These are phyloP conservation scores for Sigmodon hispidus DNA, from an alignment of 2,113 vertebrate genomes.

Conservation along the genomic window DNA sequence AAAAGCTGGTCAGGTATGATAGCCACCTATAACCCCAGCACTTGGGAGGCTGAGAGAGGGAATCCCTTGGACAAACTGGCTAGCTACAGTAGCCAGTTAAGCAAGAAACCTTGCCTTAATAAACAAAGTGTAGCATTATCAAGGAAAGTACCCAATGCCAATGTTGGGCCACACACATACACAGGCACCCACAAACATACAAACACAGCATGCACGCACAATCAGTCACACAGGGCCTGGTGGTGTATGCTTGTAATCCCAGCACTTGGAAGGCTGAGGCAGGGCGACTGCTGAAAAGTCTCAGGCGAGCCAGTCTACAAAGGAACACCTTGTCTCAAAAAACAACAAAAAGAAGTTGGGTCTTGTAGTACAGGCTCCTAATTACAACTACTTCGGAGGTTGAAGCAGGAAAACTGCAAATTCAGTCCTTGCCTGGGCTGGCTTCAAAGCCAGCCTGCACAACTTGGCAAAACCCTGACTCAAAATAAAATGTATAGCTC, in stretches of 20 bases:
- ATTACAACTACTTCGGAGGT: not conserved
- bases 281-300: not conserved
- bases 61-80: not conserved
- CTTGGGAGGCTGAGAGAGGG: not conserved
- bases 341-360: not conserved
- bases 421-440: not conserved
- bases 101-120: not conserved
- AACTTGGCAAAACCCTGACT: not conserved
- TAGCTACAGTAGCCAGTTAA: not conserved
- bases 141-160: not conserved
- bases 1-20: not conserved
- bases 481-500: not conserved
- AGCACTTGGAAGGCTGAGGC: not conserved
- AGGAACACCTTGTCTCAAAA: not conserved
- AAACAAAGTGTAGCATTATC: not conserved
- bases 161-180: not conserved
- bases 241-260: not conserved
- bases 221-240: not conserved
- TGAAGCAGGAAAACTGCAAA: not conserved
- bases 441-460: not conserved
- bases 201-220: not conserved
- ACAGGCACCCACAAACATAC: not conserved
- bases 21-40: not conserved
- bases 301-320: not conserved
- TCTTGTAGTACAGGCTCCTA: not conserved